Percentiles rank a stretch among this genome's conserved stretches.
Evolutionary conservation across 2,888 invertebrate species (phyloP).

Genomic region (Nematopogon swammerdamellus): DNA sequence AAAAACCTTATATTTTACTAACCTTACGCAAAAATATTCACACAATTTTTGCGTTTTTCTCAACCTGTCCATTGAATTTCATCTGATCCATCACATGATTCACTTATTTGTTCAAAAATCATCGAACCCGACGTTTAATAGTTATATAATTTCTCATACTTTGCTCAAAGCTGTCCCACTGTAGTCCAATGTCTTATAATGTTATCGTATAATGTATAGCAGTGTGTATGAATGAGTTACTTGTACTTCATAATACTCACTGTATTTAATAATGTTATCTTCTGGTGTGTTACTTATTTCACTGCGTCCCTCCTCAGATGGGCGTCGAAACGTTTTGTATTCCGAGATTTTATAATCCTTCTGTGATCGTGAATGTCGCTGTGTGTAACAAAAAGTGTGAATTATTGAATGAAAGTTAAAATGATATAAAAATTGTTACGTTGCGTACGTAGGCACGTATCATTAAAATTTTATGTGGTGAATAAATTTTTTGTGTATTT

Average conservation of each 20-base stretch:
- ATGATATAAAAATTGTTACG: slow-evolving; percentile 46
- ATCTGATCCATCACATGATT: too few relatives aligned
- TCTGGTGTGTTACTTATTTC: neutral
- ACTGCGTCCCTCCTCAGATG: neutral
- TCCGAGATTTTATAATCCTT: slow-evolving; percentile 44
- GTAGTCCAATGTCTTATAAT: neutral
- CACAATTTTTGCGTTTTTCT: too few relatives aligned
- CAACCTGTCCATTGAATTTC: too few relatives aligned
- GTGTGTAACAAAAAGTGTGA: slow-evolving; percentile 40
- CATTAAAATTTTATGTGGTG: slow-evolving; percentile 50
- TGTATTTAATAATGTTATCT: too few relatives aligned
- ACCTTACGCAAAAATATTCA: too few relatives aligned
- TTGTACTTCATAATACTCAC: too few relatives aligned
- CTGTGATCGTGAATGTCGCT: slow-evolving; percentile 50
- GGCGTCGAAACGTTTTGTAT: slow-evolving; percentile 35
- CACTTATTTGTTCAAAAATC: too few relatives aligned
- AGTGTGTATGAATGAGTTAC: neutral
- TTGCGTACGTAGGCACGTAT: slow-evolving; percentile 46
- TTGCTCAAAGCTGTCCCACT: slow-evolving; percentile 1
- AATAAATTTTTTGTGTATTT: slow-evolving; percentile 52
- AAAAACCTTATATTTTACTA: too few relatives aligned
- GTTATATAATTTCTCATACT: too few relatives aligned
- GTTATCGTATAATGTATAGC: slow-evolving; percentile 16
- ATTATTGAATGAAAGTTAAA: too few relatives aligned
- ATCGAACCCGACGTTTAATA: too few relatives aligned